phyloP scores from a whole-genome alignment of 2,888 invertebrate species.

The Acronicta aceris region DNA sequence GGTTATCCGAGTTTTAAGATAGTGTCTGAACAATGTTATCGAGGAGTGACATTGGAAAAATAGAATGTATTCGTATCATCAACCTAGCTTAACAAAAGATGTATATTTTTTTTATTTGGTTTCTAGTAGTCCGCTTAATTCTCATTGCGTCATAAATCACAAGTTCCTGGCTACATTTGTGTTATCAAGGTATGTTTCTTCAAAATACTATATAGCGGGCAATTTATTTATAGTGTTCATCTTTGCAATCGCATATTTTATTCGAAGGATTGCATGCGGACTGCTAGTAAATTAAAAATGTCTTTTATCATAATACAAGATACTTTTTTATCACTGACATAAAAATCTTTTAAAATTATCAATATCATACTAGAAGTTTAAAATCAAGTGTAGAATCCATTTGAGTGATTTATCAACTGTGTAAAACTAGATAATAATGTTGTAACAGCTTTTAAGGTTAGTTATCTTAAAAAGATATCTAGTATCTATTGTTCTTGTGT shows the following conservation, averaged over 20 bases:
- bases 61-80: neutral
- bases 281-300: constrained; percentile 40
- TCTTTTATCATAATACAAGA: constrained; percentile 30
- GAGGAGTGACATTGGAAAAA: neutral
- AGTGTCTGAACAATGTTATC: neutral
- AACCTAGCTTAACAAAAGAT: constrained; percentile 4
- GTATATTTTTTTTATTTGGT: constrained; percentile 25
- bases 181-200: constrained; percentile 6
- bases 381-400: constrained; percentile 39
- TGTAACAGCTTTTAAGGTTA: constrained; percentile 33
- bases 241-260: constrained; percentile 3
- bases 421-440: constrained; percentile 39
- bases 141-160: constrained; percentile 6
- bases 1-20: neutral
- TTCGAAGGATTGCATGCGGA: constrained; percentile 28
- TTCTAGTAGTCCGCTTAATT: constrained; percentile 22
- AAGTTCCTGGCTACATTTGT: neutral
- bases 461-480: constrained; percentile 23
- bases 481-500: constrained; percentile 18
- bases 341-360: constrained; percentile 29
- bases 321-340: constrained; percentile 24
- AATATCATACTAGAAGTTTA: constrained; percentile 44
- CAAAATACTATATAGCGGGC: neutral
- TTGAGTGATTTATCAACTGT: constrained; percentile 41
- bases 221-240: too few species aligned